Conservation (phyloP, 2,888 invertebrate genomes). For the Lampropteryx suffumata region DNA sequence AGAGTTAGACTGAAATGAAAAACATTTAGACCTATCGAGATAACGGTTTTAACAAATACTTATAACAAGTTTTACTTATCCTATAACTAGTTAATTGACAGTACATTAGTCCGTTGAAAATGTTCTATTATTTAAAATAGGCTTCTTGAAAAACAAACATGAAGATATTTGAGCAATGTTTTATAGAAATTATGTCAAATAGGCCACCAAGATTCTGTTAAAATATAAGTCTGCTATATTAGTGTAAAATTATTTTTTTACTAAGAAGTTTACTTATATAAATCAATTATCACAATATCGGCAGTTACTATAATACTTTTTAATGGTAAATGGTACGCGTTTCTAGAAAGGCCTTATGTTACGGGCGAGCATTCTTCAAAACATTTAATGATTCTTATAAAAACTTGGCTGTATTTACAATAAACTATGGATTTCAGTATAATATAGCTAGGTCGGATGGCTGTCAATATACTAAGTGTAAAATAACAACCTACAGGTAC, state of each 20-base stretch:
- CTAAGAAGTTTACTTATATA: constrained; percentile 24
- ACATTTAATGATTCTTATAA: constrained; percentile 21
- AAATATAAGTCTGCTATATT: constrained; percentile 3
- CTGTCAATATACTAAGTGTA: no score
- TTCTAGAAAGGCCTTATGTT: constrained; percentile 23
- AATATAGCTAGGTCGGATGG: constrained; percentile 12
- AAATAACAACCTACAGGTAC: no score
- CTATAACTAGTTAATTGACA: constrained; percentile 61
- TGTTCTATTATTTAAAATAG: constrained; percentile 16
- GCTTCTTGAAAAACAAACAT: constrained; percentile 11
- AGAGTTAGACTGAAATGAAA: constrained; percentile 14
- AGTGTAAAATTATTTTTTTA: no score
- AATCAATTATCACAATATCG: constrained; percentile 45
- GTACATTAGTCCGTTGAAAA: constrained; percentile 38
- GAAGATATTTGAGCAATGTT: constrained; percentile 24
- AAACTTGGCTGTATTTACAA: constrained; percentile 24
- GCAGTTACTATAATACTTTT: constrained; percentile 47
- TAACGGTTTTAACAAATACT: constrained; percentile 29
- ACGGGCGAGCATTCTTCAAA: constrained; percentile 24
- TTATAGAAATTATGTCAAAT: constrained; percentile 8
- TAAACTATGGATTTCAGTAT: constrained; percentile 19
- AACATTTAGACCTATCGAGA: constrained; percentile 27
- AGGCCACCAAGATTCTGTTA: constrained; percentile 12
- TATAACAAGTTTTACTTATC: constrained; percentile 44
- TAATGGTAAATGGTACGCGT: constrained; percentile 22